Evolutionary conservation across 2,113 vertebrate genomes (phyloP).

Genomic region (Pomatostomus ruficeps): DNA sequence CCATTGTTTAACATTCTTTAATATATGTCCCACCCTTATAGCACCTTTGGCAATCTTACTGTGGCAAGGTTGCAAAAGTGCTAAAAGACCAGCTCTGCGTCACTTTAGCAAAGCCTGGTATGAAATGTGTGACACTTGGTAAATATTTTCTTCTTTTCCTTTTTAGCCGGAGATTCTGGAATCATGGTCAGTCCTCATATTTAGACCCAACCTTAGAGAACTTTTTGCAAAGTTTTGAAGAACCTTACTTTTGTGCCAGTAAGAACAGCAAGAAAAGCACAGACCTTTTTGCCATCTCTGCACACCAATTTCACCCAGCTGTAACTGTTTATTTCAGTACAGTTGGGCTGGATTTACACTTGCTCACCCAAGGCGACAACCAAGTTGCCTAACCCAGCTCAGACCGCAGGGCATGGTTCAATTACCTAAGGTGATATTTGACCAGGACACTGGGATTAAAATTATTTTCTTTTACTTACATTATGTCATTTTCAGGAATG

Average conservation of each 20-base stretch:
- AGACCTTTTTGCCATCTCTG: neutral
- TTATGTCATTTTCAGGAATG: neutral
- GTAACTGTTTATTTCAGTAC: neutral
- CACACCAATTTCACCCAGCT: neutral
- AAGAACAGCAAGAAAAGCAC: neutral
- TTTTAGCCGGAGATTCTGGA: neutral
- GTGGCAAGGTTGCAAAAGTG: neutral
- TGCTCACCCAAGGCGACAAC: neutral
- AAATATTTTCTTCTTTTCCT: neutral
- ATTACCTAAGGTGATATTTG: neutral
- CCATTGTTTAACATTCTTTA: neutral
- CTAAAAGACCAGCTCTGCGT: neutral
- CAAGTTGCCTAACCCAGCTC: neutral
- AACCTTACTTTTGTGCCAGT: neutral
- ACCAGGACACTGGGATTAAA: neutral
- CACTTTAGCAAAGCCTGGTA: neutral
- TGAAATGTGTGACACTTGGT: rapidly evolving
- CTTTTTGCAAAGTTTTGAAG: neutral
- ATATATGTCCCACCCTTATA: neutral
- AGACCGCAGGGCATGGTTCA: neutral
- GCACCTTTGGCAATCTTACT: neutral
- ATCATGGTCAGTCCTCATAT: neutral
- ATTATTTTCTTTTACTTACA: neutral
- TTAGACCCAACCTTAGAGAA: neutral
- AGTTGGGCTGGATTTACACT: neutral